These are phyloP conservation scores for Dione juno DNA, from an alignment of 2,888 invertebrate species.

Conservation along the genomic window DNA sequence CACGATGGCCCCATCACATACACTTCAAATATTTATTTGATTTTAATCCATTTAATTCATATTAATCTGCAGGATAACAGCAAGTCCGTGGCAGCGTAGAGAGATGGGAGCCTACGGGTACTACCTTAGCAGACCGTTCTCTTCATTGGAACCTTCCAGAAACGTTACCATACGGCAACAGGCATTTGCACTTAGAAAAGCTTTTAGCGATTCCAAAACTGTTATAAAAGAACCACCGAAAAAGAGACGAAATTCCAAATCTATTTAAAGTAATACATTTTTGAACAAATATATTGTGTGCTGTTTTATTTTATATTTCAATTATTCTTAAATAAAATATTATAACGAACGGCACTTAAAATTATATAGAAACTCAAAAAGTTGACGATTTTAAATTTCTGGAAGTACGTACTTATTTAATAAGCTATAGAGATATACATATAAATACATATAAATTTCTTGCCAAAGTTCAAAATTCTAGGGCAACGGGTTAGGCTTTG, in stretches of 20 bases:
- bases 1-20: too few relatives aligned
- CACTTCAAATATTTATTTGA: too few relatives aligned
- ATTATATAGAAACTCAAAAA: too few relatives aligned
- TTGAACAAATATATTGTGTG: background rate
- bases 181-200: conserved; percentile 57
- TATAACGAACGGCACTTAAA: too few relatives aligned
- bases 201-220: conserved; percentile 71
- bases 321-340: too few relatives aligned
- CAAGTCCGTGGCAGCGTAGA: conserved; percentile 82
- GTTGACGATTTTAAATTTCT: too few relatives aligned
- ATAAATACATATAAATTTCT: too few relatives aligned
- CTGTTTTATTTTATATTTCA: conserved; percentile 4
- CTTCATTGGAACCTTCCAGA: conserved; percentile 56
- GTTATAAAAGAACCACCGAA: conserved; percentile 64
- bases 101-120: conserved; percentile 86
- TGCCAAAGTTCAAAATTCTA: too few relatives aligned
- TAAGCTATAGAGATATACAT: too few relatives aligned
- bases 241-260: conserved; percentile 73
- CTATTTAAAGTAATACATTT: conserved; percentile 54
- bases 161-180: conserved; percentile 52
- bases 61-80: conserved; percentile 76
- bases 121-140: conserved; percentile 79
- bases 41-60: background rate
- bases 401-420: too few relatives aligned
- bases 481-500: too few relatives aligned